Base-by-base conservation (phyloP, 2,797 vertebrate genomes). In the Pipistrellus kuhlii region DNA sequence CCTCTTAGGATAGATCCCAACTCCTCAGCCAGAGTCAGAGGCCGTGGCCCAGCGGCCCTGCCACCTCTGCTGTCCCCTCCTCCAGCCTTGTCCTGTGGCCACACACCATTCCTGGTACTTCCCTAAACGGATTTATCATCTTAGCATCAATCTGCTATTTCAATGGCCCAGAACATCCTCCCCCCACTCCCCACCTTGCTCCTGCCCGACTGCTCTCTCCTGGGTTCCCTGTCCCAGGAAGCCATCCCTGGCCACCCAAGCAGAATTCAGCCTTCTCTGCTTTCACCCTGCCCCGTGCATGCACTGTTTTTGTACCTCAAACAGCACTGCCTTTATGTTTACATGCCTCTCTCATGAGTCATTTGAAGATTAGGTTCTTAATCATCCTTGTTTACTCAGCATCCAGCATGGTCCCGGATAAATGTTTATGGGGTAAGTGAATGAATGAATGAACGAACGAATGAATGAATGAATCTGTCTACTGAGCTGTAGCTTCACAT, bases 341-440 rank as follows among this genome's bases (percentile, higher is more conserved):
- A 62, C 17, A 11, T 9, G 75, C 66, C 66, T 59, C 35, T 51
- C 44, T 53, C 32, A 21, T 76, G 85, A 81, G 27, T 94, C 88
- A 75, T n/a, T 83, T 35, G n/a, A 77, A 72, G 82, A 87, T 69
- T 35, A 90, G 77, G 41, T 46, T 92, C 77, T 91, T 88, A 81
- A 59, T 46, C 51, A 75, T 44, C 13, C 30, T 35, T 90, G 59
- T 90, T 77, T 76, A 85, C 32, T 85, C 51, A 44, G 23, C 20
- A 57, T 76, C 48, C 77, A 66, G 53, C 48, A 17, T 3, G 35
- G 68, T 59, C 20, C 38, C n/a, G 72, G 41, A 41, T 30, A 59
- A 82, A 57, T 76, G 46, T 66, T 86, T 92, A 57, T 20, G 38
- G 66, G 72, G 59, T 62, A 21, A 83, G 20, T 0, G 18, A 66